Base-by-base conservation (phyloP, 2,797 vertebrate genomes). In the Pristis pectinata region DNA sequence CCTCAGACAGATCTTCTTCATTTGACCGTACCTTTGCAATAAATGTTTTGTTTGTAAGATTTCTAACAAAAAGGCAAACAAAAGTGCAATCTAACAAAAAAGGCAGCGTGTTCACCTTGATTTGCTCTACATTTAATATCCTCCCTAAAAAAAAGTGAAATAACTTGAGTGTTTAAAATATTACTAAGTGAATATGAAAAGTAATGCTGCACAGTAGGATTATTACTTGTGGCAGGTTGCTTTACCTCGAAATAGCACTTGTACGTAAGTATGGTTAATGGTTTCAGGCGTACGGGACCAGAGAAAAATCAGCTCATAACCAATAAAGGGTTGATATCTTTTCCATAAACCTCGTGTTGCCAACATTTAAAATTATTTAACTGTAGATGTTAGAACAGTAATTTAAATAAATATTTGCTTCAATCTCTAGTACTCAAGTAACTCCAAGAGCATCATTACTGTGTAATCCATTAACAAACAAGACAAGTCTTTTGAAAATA, bases 21-120 rank as follows among this genome's bases (percentile, higher is more conserved):
- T 97, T 98, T 93, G 99, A 99, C 15, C 99, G 98, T 1, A 99
- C 98, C 99, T 99, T 95, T 85, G 96, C 96, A 82, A 15, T n/a
- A 95, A 0, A 3, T 0, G 72, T 34, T 27, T 49, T 94, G 34
- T 49, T 37, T 34, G 27, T 27, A 41, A 67, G n/a, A 22, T 41
- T 74, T 53, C 27, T 2, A 15, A 34, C 15, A 30, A 76, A 91
- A 67, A 64, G n/a, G 59, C 17, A 56, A 85, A 85, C 2, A 56
- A 30, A 56, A 34, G 49, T 85, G 49, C 22, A 87, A 77, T 13
- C 11, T 5, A n/a, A 61, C 30, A n/a, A 87, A 19, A 59, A n/a
- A 34, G n/a, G 13, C 30, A 82, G 27, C 7, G 37, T 19, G 41
- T 53, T 11, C 27, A 10, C n/a, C 34, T 87, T 59, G 22, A 67